Conservation (phyloP, 2,888 invertebrate species). For the Philaethria dido region DNA sequence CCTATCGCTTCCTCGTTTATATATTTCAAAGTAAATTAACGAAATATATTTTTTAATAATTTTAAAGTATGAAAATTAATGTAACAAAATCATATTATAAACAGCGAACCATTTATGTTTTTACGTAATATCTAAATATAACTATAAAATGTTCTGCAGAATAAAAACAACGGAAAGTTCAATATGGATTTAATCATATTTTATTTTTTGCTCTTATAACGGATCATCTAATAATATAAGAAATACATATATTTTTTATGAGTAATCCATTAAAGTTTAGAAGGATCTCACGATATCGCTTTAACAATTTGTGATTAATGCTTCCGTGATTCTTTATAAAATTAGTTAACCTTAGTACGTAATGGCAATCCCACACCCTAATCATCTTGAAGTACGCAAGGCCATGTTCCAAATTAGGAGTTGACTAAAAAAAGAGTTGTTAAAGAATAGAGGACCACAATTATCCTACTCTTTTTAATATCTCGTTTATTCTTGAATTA, state of each 20-base stretch:
- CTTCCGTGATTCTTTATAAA: conserved; percentile 70
- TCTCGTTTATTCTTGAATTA: conserved; percentile 4
- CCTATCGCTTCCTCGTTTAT: conserved; percentile 24
- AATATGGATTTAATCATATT: background rate
- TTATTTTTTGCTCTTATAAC: background rate
- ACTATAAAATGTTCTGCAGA: background rate
- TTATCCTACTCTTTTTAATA: conserved; percentile 47
- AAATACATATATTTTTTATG: conserved; percentile 6
- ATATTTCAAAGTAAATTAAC: background rate
- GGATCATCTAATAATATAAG: conserved; percentile 5
- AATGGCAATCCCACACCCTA: conserved; percentile 60
- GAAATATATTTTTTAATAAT: background rate
- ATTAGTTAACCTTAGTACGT: conserved; percentile 63
- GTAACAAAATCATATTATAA: background rate
- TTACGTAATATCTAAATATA: background rate
- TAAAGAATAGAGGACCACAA: conserved; percentile 45
- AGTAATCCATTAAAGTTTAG: conserved; percentile 23
- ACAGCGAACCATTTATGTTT: background rate
- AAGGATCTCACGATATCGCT: conserved; percentile 65
- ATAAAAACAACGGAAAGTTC: background rate
- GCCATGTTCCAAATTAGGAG: conserved; percentile 46
- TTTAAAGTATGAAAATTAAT: background rate
- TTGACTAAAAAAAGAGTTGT: conserved; percentile 36
- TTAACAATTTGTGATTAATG: conserved; percentile 54
- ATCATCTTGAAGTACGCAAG: conserved; percentile 61